Evolutionary conservation across 2,797 vertebrate genomes (phyloP).

Genomic region (Xiphophorus birchmanni): DNA sequence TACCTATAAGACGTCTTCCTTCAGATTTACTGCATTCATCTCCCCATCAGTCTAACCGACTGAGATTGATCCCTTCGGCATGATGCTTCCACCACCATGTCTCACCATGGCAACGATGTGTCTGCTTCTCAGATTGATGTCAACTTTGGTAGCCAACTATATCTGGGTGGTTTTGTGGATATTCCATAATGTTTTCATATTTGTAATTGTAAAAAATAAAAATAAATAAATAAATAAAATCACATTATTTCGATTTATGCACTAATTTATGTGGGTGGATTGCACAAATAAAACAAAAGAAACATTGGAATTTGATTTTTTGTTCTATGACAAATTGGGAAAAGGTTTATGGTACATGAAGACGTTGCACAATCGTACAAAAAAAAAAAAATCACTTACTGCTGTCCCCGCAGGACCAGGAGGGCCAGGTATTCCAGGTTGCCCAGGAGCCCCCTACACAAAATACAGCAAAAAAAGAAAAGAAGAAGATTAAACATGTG

Average conservation of each 20-base stretch:
- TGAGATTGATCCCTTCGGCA: neutral
- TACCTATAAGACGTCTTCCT: neutral
- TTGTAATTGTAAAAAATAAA: neutral
- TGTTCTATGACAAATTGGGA: neutral
- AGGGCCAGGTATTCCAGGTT: constrained; percentile 84
- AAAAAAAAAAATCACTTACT: constrained; percentile 80
- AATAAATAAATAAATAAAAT: neutral
- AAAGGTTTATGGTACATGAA: neutral
- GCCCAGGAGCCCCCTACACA: constrained; percentile 86
- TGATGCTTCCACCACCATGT: neutral
- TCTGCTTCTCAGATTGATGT: neutral
- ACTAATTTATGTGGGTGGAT: neutral
- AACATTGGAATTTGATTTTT: neutral
- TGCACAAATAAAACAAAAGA: neutral
- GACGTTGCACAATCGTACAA: neutral
- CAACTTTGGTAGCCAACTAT: too few relatives aligned
- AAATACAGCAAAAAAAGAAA: constrained; percentile 37
- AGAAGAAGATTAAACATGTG: constrained; percentile 22
- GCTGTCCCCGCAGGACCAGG: constrained; percentile 90
- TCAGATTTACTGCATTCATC: neutral
- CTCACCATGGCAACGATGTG: neutral
- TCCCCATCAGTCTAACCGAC: neutral
- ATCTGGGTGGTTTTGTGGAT: neutral
- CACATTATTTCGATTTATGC: too few relatives aligned
- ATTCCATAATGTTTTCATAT: neutral